Evolutionary conservation across 1,140 invertebrate genomes (phyloP), one percentile per base, ranked within the genome.

Genomic region (Camponotus floridanus): DNA sequence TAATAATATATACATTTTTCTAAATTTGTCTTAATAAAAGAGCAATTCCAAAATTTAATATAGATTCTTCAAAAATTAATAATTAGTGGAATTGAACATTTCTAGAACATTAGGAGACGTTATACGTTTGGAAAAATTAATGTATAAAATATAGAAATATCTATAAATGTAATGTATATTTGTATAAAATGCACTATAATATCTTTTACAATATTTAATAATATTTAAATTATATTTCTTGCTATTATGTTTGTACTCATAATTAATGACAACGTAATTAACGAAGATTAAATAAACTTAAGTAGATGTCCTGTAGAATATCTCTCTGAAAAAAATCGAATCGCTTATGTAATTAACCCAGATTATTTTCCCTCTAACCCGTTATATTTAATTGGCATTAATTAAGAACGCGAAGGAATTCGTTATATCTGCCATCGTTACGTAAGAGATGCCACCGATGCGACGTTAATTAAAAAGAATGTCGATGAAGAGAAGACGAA

Each of bases 341-440:
- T 45, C 51, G 26, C 55, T 83, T 36, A 74, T 9, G 31, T 74
- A 61, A 74, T 74, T 73, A 83, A 61, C n/a, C 42, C 7, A 45
- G 55, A 83, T 83, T 83, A 83, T 62, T 83, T n/a, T 73, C 39
- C 18, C 7, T 31, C 26, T 80, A 74, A 61, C 39, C 13, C 55
- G 67, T 73, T 83, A 83, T 83, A 74, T 39, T 83, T 83, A 83
- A 83, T 83, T 83, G 67, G 68, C 39, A 74, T 83, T 83, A 83
- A 83, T 83, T 74, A 83, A 74, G 55, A 83, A 73, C 67, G 67
- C 67, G 55, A 61, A 83, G 39, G 57, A 74, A 83, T 74, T 83
- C 39, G 68, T 73, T 83, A 83, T 83, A 74, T 39, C 39, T 83
- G 79, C 79, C 79, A 74, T 74, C 42, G 79, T 74, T 83, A 74